phyloP scores from a whole-genome alignment of 2,888 invertebrate species.

The Nephrotoma appendiculata region DNA sequence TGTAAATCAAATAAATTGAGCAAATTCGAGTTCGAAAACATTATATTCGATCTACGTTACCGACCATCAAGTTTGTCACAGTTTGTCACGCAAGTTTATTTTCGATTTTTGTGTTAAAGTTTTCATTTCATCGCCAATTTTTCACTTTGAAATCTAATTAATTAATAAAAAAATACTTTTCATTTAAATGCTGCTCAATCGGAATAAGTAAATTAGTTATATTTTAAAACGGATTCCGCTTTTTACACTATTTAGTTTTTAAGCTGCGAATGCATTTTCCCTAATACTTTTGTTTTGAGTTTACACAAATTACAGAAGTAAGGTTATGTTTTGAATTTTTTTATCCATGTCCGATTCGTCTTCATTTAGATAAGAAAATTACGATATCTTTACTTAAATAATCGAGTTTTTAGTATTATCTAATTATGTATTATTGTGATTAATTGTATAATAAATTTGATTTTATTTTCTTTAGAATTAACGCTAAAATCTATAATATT shows the following conservation, averaged over 20 bases:
- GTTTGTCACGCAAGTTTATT: background rate
- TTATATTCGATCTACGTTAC: background rate
- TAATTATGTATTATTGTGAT: background rate
- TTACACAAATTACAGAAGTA: background rate
- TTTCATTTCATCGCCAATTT: background rate
- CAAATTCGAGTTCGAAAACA: background rate
- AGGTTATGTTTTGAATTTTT: background rate
- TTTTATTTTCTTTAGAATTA: background rate
- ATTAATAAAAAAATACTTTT: background rate
- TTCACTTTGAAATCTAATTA: background rate
- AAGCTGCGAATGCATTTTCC: background rate
- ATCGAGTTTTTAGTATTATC: background rate
- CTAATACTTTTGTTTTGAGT: background rate
- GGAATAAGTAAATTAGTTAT: conserved; percentile 22
- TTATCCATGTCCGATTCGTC: background rate
- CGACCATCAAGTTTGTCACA: background rate
- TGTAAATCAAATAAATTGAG: background rate
- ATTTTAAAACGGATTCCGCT: background rate
- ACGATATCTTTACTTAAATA: background rate
- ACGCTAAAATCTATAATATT: background rate
- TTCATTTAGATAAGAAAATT: background rate
- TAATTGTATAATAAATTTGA: background rate
- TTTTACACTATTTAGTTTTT: background rate
- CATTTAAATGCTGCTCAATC: conserved; percentile 20
- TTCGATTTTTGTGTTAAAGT: background rate